Base-by-base conservation (phyloP, 2,888 invertebrate species). In the Euplexia lucipara region DNA sequence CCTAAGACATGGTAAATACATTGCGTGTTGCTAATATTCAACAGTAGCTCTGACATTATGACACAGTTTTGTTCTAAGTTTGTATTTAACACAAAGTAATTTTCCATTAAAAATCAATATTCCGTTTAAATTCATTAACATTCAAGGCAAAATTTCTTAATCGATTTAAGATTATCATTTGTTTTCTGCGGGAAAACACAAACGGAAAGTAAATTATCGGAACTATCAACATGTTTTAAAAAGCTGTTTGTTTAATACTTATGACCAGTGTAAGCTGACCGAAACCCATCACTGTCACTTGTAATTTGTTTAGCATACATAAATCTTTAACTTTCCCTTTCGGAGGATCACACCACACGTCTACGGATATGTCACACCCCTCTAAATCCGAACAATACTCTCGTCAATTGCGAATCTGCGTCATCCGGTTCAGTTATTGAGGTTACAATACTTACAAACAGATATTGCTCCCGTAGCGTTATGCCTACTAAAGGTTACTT, bases 121-220 rank as follows among this genome's bases (percentile, higher is more conserved):
- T 47, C 47, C 26, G 16, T 48, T 16, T 42, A 67, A 39, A 5
- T n/a, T 67, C 12, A 73, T 67, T 52, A 48, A 37, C 20, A 57
- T 69, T 56, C 72, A 56, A 72, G 56, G 72, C 30, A 16, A 26
- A 2, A 42, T 70, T 70, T 47, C 68, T 20, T 53, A 48, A 73
- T 60, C 47, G 7, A 35, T 48, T 42, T 48, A 16, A 18, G 32
- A 9, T 22, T 39, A n/a, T 26, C 10, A 64, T 72, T 51, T 32
- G 16, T 73, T 67, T 48, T 51, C 45, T 16, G 16, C 30, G 18
- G n/a, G 26, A 30, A 52, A 39, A 34, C 3, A 22, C 2, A 42
- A 42, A 49, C 42, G 51, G 9, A 65, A 47, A 69, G 16, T 26
- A 2, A 18, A 18, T 34, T 30, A 47, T 47, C 14, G 9, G 35